phyloP scores from a whole-genome alignment of 2,113 vertebrate genomes.

The Callipepla squamata region DNA sequence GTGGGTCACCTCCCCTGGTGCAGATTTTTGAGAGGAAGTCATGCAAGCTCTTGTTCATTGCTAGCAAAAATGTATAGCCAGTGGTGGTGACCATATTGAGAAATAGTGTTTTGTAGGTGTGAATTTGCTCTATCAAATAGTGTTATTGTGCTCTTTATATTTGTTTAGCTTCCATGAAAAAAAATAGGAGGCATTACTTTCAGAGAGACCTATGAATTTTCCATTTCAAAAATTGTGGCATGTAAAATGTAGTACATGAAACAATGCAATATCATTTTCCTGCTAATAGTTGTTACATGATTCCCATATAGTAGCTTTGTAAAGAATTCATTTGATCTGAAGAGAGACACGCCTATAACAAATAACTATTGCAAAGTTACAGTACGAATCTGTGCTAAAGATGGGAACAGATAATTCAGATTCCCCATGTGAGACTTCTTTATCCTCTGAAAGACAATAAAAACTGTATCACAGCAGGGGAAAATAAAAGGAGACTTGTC shows the following conservation, averaged over 20 bases:
- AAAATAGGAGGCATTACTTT: too few species aligned
- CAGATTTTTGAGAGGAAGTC: too few species aligned
- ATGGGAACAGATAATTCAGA: rapidly evolving
- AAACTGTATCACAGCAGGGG: background rate
- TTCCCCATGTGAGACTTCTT: background rate
- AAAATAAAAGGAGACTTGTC: background rate
- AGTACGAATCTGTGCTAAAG: background rate
- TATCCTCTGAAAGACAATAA: background rate
- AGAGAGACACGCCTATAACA: background rate
- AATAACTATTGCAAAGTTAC: background rate
- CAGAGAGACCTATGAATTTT: background rate
- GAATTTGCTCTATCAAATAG: too few species aligned
- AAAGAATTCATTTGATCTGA: background rate
- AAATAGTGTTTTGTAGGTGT: too few species aligned
- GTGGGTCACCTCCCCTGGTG: too few species aligned
- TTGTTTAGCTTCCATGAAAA: too few species aligned
- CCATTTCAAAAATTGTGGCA: background rate
- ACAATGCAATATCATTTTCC: background rate
- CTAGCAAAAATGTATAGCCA: too few species aligned
- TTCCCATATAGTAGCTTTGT: background rate
- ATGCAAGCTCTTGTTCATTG: too few species aligned
- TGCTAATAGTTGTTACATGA: background rate
- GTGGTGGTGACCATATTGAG: too few species aligned
- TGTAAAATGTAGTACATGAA: background rate
- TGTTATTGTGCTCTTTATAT: too few species aligned